Evolutionary conservation across 2,113 vertebrate genomes (phyloP), one percentile per base, ranked within the genome.

Genomic region (Diglossa brunneiventris): DNA sequence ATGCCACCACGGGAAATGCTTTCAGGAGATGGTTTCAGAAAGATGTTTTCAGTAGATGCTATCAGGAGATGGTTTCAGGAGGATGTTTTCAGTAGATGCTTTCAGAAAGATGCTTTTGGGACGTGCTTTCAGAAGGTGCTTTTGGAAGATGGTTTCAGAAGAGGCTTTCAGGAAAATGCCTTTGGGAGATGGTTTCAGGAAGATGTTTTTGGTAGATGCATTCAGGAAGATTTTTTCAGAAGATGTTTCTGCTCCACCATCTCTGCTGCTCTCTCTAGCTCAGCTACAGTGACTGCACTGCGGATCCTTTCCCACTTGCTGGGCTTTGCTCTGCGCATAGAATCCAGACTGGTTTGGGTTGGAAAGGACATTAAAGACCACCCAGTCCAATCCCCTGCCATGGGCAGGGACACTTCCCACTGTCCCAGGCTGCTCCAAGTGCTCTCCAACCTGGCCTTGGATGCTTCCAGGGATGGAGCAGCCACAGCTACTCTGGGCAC

Each of bases 271-370:
- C 33, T 27, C 61, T 55, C 83, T 81, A 83, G 77, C 91, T 91
- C 55, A 81, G 73, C 41, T 77, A 39, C 79, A 83, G 87, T 18
- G 87, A 66, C n/a, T 90, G 83, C 76, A 80, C 94, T 18, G 84
- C 82, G 80, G 94, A 94, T 67, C 90, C 90, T 49, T 62, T 90
- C 94, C 39, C 41, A 15, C 18, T 82, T 89, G 9, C 86, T 94
- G 66, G 93, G 82, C 67, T 94, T 95, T 52, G 90, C 91, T 61
- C 59, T 93, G 55, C 42, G 96, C n/a, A 30, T 3, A 44, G 44
- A 66, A 74, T 93, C 80, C 22, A 66, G 17, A 22, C 15, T 58
- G 33, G 8, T 33, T 80, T 81, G 33, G 17, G 22, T 28, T 33
- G 28, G 37, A 59, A 66, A 15, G 27, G 23, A 24, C 13, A 6